These are phyloP conservation scores for Formica aserva DNA, from an alignment of 2,888 invertebrate species.

Conservation along the genomic window DNA sequence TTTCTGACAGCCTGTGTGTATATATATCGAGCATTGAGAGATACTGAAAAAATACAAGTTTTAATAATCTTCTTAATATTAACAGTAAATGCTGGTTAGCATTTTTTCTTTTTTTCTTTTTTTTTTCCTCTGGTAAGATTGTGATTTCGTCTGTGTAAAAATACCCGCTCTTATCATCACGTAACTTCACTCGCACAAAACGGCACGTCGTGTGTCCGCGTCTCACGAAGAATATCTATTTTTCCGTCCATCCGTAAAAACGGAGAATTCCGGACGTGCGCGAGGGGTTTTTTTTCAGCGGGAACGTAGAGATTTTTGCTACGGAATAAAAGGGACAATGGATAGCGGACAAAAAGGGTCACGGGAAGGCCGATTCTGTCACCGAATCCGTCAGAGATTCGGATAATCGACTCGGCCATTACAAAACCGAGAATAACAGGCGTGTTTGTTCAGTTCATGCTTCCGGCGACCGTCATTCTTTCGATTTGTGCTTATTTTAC, in stretches of 20 bases:
- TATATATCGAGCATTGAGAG: not conserved
- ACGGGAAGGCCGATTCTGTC: not conserved
- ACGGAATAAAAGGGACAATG: slow-evolving; percentile 34
- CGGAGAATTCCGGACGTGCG: slow-evolving; percentile 40
- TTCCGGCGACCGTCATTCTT: not conserved
- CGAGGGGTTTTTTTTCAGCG: slow-evolving; percentile 24
- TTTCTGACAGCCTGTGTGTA: not conserved
- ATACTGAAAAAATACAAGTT: not conserved
- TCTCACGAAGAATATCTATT: slow-evolving; percentile 32
- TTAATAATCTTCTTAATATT: slow-evolving; percentile 18
- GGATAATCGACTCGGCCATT: slow-evolving; percentile 8
- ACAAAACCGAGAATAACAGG: slow-evolving; percentile 32
- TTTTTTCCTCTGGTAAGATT: not conserved
- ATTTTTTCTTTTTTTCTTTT: slow-evolving; percentile 9
- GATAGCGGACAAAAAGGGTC: slow-evolving; percentile 20
- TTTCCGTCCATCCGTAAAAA: slow-evolving; percentile 45
- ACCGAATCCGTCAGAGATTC: slow-evolving; percentile 36
- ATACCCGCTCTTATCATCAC: slow-evolving; percentile 31
- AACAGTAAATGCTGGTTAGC: not conserved
- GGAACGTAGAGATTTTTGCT: slow-evolving; percentile 37
- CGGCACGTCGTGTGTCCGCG: slow-evolving; percentile 11
- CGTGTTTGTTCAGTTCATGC: slow-evolving; percentile 15
- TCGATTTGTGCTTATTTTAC: not conserved
- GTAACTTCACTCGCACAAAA: slow-evolving; percentile 30
- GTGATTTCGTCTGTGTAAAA: slow-evolving; percentile 15